Evolutionary conservation across 2,888 invertebrate genomes (phyloP).

Genomic region (Pachliopta kotzebuea): DNA sequence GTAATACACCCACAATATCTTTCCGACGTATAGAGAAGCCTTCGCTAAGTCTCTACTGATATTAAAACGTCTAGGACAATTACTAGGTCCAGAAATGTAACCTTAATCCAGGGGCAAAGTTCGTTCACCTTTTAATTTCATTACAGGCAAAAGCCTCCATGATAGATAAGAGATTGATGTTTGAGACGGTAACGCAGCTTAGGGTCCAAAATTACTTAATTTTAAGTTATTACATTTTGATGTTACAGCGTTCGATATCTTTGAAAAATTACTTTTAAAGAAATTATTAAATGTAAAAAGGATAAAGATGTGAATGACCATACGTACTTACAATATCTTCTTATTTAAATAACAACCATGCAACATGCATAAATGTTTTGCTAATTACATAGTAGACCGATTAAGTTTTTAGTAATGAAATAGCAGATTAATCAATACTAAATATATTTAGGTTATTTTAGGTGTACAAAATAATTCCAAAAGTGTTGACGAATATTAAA

Average conservation of each 20-base stretch:
- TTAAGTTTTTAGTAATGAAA: no score
- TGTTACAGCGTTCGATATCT: not conserved
- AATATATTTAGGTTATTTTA: no score
- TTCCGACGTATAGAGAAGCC: slow-evolving; percentile 1
- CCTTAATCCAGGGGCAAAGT: slow-evolving; percentile 20
- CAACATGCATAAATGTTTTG: no score
- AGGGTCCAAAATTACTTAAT: slow-evolving; percentile 12
- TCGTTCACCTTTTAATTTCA: slow-evolving; percentile 27
- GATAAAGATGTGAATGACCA: no score
- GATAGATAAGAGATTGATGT: slow-evolving; percentile 20
- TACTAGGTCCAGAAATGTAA: slow-evolving; percentile 14
- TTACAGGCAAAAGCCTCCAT: slow-evolving; percentile 18
- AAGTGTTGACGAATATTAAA: no score
- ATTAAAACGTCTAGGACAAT: slow-evolving; percentile 17
- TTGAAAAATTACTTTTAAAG: not conserved
- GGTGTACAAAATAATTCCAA: no score
- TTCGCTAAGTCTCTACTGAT: not conserved
- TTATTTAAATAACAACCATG: no score
- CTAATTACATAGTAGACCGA: no score
- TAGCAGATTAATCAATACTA: no score
- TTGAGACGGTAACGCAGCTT: slow-evolving; percentile 6
- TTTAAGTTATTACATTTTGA: slow-evolving; percentile 10
- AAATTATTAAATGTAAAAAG: not conserved
- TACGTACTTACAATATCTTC: no score
- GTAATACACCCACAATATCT: not conserved